A percentile compares a stretch with the other conserved stretches of the same genome.
Conservation (phyloP, 2,888 invertebrate genomes). For the Ennomos quercinarius region DNA sequence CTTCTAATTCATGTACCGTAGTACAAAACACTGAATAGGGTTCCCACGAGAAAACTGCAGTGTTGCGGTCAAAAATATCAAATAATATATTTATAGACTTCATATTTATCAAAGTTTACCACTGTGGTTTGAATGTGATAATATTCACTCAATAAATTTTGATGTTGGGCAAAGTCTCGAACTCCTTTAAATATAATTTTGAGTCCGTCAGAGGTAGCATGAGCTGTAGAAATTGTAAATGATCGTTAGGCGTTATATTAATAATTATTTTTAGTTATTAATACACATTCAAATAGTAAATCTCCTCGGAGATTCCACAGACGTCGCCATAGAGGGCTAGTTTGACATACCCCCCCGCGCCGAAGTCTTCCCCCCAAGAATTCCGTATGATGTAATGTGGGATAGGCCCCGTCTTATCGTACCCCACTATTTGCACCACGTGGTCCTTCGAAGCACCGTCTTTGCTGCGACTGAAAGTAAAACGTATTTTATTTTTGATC, state of each 20-base stretch:
- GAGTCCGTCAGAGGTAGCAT: too few species aligned
- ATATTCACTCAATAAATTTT: too few species aligned
- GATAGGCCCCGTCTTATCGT: conserved; percentile 85
- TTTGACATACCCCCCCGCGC: conserved; percentile 89
- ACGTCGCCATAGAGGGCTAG: conserved; percentile 88
- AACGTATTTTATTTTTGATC: background rate
- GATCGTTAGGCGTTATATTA: too few species aligned
- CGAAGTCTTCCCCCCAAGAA: conserved; percentile 91
- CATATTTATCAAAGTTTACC: too few species aligned
- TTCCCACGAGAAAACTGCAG: too few species aligned
- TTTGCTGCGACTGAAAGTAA: conserved; percentile 51
- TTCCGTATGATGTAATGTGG: conserved; percentile 92
- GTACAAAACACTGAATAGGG: background rate
- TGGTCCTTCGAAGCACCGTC: conserved; percentile 84
- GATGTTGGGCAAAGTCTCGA: too few species aligned
- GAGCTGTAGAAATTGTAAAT: too few species aligned
- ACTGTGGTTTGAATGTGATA: too few species aligned
- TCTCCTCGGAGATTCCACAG: conserved; percentile 89
- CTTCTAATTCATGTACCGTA: conserved; percentile 26
- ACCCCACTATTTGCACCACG: conserved; percentile 92
- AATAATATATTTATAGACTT: too few species aligned
- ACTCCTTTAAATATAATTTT: too few species aligned
- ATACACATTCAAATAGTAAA: conserved; percentile 76
- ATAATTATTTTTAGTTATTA: background rate
- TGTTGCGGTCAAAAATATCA: too few species aligned